Evolutionary conservation across 2,888 invertebrate species (phyloP), one percentile per base, ranked within the genome.

Genomic region (Harpalus rufipes): DNA sequence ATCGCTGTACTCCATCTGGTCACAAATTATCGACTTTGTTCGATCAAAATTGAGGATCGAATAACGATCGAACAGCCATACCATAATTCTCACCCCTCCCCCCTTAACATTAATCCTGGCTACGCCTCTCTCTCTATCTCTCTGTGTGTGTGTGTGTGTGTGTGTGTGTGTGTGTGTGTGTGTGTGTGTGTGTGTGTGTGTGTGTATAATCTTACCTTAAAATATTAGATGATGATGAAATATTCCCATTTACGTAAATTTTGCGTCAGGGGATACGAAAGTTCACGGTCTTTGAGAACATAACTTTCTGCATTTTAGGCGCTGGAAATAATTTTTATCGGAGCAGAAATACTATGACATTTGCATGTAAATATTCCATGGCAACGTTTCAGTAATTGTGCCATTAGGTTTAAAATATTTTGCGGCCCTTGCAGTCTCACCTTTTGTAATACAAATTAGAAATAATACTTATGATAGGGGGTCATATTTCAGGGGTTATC

Each of bases 381-480:
- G 44, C 44, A 10, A 1, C 63, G 8, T 25, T 63, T 25, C 25
- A 21, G 18, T 25, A 25, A 63, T 25, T 63, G 21, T 2, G 63
- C 18, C 63, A 25, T 63, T 63, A 12, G 21, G 10, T 63, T 18
- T 63, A 63, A 63, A 63, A 63, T 63, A 63, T 63, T 63, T 63
- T 21, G 25, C 63, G 8, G 12, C 25, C 12, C 7, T 18, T 21
- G 63, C 63, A 63, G 63, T 63, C 63, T 63, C 12, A 63, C 63
- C 63, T 25, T 63, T 63, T 63, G 63, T 63, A 63, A 63, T 25
- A 63, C 63, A 63, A 63, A 63, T 63, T 63, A 63, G 63, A 63
- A 63, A 63, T 63, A 21, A 63, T 63, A 63, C 63, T 63, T 63
- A 63, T 25, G 63, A 63, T 63, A 25, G 63, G 18, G 21, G 25